These are phyloP conservation scores for Sebastes melanostomus DNA, from an alignment of 2,797 vertebrate genomes.

Conservation along the genomic window DNA sequence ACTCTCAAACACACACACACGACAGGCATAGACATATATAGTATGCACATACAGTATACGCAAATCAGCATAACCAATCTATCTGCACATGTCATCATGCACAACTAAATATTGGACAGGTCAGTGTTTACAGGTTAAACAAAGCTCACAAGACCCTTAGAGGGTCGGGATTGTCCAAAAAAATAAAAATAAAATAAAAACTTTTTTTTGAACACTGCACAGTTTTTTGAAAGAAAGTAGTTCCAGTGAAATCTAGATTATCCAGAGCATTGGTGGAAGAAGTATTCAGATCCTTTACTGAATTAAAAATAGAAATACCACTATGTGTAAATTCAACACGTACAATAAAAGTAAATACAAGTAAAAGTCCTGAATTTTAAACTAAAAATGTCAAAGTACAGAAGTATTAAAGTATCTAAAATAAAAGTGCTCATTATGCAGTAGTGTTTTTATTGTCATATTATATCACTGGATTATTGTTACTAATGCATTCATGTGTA, in stretches of 20 bases:
- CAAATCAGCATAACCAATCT: neutral
- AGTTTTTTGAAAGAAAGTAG: neutral
- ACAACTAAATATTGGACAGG: neutral
- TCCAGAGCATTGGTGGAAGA: neutral
- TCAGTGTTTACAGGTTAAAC: neutral
- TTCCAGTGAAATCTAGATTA: no score
- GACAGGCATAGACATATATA: neutral
- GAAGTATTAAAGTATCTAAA: no score
- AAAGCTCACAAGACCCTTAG: neutral
- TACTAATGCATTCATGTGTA: neutral
- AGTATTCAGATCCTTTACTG: no score
- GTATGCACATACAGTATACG: neutral
- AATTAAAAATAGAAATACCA: neutral
- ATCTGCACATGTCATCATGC: neutral
- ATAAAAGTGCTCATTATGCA: no score
- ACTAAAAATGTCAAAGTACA: neutral
- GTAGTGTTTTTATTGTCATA: neutral
- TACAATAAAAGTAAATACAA: neutral
- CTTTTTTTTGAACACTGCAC: neutral
- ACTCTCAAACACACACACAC: neutral
- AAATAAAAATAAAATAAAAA: neutral
- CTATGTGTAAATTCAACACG: neutral
- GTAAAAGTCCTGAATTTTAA: neutral
- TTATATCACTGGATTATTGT: neutral
- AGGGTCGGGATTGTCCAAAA: neutral